phyloP scores from a whole-genome alignment of 1,140 invertebrate genomes.

The Cryptotermes secundus region DNA sequence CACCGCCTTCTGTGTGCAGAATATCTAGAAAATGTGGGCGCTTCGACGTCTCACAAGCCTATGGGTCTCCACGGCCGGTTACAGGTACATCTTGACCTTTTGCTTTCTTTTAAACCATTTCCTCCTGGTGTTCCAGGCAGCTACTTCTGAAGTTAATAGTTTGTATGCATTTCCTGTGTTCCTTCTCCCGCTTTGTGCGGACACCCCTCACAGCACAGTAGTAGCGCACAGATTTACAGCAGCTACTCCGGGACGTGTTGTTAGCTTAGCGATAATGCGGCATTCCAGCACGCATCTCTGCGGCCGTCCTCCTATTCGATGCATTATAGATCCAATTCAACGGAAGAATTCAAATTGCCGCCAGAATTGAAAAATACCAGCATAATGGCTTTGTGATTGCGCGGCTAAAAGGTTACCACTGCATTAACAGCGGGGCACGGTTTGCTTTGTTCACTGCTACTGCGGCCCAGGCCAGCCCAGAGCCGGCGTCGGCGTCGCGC shows the following conservation, averaged over 20 bases:
- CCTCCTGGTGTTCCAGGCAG: too few species aligned
- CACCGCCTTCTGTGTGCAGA: too few species aligned
- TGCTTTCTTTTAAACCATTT: too few species aligned
- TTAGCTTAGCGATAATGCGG: not conserved
- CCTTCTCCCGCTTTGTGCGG: too few species aligned
- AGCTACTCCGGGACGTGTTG: not conserved
- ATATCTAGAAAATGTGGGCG: too few species aligned
- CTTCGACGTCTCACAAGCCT: too few species aligned
- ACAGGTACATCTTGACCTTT: too few species aligned
- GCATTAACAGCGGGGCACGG: not conserved
- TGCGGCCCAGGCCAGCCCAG: not conserved
- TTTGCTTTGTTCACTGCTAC: not conserved
- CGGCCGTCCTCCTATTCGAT: not conserved
- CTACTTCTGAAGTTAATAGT: too few species aligned
- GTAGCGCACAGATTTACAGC: not conserved
- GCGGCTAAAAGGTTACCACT: conserved; percentile 9
- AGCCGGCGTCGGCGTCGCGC: too few species aligned
- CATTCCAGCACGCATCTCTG: not conserved
- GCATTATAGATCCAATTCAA: conserved; percentile 6
- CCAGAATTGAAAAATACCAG: conserved; percentile 19
- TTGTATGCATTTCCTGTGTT: too few species aligned
- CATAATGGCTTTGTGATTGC: not conserved
- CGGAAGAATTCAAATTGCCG: conserved; percentile 15
- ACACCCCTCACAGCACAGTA: not conserved
- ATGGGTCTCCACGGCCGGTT: too few species aligned